Conservation (phyloP, 1,140 invertebrate species). For the Tetramorium simillimum region DNA sequence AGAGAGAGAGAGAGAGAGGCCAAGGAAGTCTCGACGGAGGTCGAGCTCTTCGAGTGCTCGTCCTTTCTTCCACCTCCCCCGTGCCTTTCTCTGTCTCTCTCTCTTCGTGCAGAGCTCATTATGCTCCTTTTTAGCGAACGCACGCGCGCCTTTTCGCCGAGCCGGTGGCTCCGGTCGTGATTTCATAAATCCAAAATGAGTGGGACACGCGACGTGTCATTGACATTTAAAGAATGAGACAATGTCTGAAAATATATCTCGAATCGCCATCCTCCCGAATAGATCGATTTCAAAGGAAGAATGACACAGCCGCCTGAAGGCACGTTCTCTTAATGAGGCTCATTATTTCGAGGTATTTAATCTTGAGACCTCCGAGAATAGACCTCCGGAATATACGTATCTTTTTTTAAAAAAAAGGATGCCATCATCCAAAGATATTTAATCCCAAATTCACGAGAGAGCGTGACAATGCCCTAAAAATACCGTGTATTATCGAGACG, state of each 20-base stretch:
- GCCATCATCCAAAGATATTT: neutral
- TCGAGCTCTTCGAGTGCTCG: slow-evolving; percentile 28
- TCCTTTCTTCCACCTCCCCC: slow-evolving; percentile 35
- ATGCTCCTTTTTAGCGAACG: slow-evolving; percentile 29
- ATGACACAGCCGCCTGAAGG: neutral
- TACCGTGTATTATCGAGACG: neutral
- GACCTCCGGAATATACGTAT: neutral
- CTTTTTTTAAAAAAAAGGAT: neutral
- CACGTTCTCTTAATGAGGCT: neutral
- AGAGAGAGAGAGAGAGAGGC: slow-evolving; percentile 28
- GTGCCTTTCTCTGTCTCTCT: neutral
- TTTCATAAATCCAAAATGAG: neutral
- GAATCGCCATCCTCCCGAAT: neutral
- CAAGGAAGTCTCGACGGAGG: slow-evolving; percentile 38
- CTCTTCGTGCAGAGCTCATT: neutral
- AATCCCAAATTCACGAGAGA: neutral
- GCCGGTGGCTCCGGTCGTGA: slow-evolving; percentile 6
- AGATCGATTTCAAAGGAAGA: neutral
- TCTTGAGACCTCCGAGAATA: neutral
- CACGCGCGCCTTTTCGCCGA: slow-evolving; percentile 41
- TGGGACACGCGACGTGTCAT: neutral
- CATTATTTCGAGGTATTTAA: neutral
- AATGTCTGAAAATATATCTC: neutral
- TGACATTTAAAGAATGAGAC: neutral
- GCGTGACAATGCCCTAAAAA: neutral